Conservation (phyloP, 1,140 invertebrate species). For the Mamestra configurata region DNA sequence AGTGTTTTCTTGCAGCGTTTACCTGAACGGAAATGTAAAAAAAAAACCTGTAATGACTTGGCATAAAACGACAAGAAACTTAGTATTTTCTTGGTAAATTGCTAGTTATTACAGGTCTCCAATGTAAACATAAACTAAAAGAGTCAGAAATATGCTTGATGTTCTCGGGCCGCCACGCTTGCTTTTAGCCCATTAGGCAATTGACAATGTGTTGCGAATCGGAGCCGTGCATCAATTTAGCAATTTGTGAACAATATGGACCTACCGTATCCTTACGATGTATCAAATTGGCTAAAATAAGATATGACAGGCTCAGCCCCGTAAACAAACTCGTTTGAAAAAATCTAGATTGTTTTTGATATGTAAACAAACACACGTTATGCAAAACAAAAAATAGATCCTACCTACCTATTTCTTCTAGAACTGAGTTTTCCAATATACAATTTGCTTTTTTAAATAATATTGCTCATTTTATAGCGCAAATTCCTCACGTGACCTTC, state of each 20-base stretch:
- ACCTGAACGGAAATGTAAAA: not conserved
- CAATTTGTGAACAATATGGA: slow-evolving; percentile 40
- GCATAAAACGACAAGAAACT: not conserved
- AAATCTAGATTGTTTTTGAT: not conserved
- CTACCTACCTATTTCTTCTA: too few species aligned
- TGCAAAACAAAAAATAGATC: too few species aligned
- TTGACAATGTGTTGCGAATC: slow-evolving; percentile 30
- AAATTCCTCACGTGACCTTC: too few species aligned
- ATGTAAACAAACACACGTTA: not conserved
- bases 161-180: not conserved
- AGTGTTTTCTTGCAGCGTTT: not conserved
- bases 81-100: not conserved
- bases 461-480: too few species aligned
- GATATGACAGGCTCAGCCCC: not conserved
- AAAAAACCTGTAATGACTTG: not conserved
- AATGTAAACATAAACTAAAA: not conserved
- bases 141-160: not conserved
- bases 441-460: too few species aligned
- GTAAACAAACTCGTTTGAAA: not conserved
- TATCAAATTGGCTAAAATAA: slow-evolving; percentile 26
- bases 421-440: too few species aligned
- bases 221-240: slow-evolving; percentile 31
- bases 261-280: not conserved
- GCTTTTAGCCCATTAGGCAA: slow-evolving; percentile 34
- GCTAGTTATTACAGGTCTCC: not conserved